phyloP scores from a whole-genome alignment of 2,797 vertebrate genomes.

The Acanthurus leucopareius region DNA sequence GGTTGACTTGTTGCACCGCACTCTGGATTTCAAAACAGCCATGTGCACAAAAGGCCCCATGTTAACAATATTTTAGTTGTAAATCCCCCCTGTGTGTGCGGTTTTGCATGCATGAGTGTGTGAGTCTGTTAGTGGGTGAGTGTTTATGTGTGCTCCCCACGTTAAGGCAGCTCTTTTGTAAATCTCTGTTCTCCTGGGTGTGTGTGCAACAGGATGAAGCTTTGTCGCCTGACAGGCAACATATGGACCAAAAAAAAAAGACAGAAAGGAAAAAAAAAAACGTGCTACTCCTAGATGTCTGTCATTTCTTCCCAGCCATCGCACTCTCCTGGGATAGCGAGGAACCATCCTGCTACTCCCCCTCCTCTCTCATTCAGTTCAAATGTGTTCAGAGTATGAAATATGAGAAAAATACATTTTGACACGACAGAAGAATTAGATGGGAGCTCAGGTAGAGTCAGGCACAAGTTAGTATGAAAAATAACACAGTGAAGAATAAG shows the following conservation, averaged over 20 bases:
- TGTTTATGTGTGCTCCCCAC: slow-evolving; percentile 15
- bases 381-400: background rate
- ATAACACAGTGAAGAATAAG: background rate
- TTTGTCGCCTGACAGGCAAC: slow-evolving; percentile 68
- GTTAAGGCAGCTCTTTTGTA: slow-evolving; percentile 44
- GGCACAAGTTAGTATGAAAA: no score
- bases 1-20: background rate
- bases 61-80: slow-evolving; percentile 50
- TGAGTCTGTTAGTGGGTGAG: slow-evolving; percentile 4
- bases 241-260: slow-evolving; percentile 54
- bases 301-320: slow-evolving; percentile 53
- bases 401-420: background rate
- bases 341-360: slow-evolving; percentile 9
- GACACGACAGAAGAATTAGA: background rate
- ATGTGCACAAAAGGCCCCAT: slow-evolving; percentile 36
- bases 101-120: slow-evolving; percentile 42
- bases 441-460: background rate
- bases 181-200: slow-evolving; percentile 59
- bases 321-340: slow-evolving; percentile 44
- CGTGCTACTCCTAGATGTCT: slow-evolving; percentile 41
- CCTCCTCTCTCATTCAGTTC: background rate
- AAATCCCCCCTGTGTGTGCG: slow-evolving; percentile 44
- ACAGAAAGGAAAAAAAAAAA: no score
- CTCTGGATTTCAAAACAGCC: slow-evolving; percentile 34
- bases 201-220: slow-evolving; percentile 60